Percentiles rank a stretch among this genome's conserved stretches.
These are phyloP conservation scores for Egretta garzetta DNA, from an alignment of 2,113 vertebrate species.

Conservation along the genomic window DNA sequence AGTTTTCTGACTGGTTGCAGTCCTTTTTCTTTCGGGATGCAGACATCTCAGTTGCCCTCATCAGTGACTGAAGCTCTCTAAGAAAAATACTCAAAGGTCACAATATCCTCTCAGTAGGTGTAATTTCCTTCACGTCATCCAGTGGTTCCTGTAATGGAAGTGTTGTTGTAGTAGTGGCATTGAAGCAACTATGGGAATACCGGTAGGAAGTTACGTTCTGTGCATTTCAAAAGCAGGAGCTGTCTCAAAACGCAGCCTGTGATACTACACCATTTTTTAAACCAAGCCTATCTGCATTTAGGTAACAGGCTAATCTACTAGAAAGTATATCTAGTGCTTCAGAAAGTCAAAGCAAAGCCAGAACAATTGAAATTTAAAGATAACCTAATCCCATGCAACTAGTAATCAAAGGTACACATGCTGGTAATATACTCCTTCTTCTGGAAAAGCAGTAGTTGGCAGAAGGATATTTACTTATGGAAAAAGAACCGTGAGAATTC, in stretches of 20 bases:
- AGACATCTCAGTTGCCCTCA: background rate
- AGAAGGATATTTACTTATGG: background rate
- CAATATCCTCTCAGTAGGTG: background rate
- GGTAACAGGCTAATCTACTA: background rate
- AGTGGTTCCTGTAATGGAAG: background rate
- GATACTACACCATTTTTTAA: background rate
- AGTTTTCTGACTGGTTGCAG: background rate
- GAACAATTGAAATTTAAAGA: background rate
- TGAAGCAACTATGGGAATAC: background rate
- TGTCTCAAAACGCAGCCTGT: background rate
- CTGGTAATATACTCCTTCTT: background rate
- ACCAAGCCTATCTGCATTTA: background rate
- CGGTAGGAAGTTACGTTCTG: accelerated
- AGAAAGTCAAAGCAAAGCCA: background rate
- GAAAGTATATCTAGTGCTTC: background rate
- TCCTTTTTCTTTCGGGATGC: background rate
- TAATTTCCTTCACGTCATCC: background rate
- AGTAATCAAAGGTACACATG: background rate
- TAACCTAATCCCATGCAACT: background rate
- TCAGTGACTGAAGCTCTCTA: background rate
- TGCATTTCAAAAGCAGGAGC: background rate
- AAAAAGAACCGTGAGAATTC: background rate
- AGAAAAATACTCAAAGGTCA: background rate
- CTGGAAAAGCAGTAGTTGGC: background rate
- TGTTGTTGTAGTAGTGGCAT: background rate